Percentiles rank a stretch among this genome's conserved stretches.
These are phyloP conservation scores for Ennomos quercinarius DNA, from an alignment of 2,888 invertebrate species.

Conservation along the genomic window DNA sequence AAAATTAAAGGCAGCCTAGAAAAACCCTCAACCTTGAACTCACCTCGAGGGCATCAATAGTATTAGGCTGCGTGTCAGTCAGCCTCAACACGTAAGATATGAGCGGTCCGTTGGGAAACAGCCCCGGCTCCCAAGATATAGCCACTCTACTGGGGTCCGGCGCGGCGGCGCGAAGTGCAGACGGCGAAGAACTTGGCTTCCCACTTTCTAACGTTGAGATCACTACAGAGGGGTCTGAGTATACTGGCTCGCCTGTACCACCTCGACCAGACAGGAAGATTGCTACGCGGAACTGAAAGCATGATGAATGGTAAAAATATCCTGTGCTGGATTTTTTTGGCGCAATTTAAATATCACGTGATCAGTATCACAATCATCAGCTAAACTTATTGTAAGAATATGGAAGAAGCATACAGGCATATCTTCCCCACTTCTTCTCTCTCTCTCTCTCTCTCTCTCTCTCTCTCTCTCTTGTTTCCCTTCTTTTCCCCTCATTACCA, in stretches of 20 bases:
- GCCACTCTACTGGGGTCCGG: constrained; percentile 93
- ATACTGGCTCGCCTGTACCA: constrained; percentile 88
- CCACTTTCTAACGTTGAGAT: constrained; percentile 91
- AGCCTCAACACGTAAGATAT: constrained; percentile 93
- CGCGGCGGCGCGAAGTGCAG: constrained; percentile 90
- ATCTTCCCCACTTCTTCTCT: no score
- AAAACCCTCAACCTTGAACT: neutral
- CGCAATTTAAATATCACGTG: no score
- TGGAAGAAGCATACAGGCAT: no score
- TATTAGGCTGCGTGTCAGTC: constrained; percentile 82
- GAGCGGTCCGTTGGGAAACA: constrained; percentile 94
- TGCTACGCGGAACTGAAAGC: constrained; percentile 92
- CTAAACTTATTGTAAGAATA: no score
- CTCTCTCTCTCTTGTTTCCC: no score
- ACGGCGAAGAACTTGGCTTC: constrained; percentile 90
- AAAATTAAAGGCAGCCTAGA: no score
- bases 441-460: no score
- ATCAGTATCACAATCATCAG: no score
- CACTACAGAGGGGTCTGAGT: constrained; percentile 90
- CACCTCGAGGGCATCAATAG: constrained; percentile 88
- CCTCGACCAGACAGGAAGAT: constrained; percentile 90
- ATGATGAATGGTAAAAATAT: no score
- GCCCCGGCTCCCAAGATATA: constrained; percentile 95
- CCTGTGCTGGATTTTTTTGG: no score
- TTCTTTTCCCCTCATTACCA: no score